Base-by-base conservation (phyloP, 2,113 vertebrate genomes). In the Otolemur garnettii region DNA sequence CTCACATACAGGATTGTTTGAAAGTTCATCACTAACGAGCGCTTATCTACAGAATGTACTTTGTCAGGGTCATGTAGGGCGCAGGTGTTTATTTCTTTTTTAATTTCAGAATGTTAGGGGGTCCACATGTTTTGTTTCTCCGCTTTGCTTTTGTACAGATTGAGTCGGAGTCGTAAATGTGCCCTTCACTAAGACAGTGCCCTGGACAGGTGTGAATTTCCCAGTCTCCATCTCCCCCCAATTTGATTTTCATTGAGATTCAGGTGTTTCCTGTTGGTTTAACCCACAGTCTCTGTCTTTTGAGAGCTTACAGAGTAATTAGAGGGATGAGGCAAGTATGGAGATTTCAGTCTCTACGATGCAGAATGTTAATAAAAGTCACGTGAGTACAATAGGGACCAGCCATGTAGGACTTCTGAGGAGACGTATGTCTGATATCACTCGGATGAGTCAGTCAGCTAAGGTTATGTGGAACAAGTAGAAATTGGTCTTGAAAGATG, bases 1-100 rank as follows among this genome's bases (percentile, higher is more conserved):
- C 33, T 72, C 24, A 38, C 33, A 64, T 53, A n/a, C 5, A 71
- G 21, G 77, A 33, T 50, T 50, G 45, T 57, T 26, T 75, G 50
- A 84, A 53, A 80, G n/a, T 60, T 82, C 87, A 22, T 92, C 69
- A 74, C 38, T 87, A 22, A 71, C 71, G 55, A 91, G 83, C 80
- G 60, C 26, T 77, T 91, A 82, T 28, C 22, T 19, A 22, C 24
- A 55, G 50, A 12, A 95, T 89, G 53, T 93, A 45, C 64, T 79
- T 60, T 22, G 22, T 57, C 78, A 57, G 19, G 8, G 22, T 84
- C 33, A 33, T n/a, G 38, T 26, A 53, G 78, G 15, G 50, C 38
- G 85, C 45, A 83, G 30, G 12, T 87, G 55, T 88, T 90, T 50
- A 8, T 50, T 50, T 50, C 10, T 50, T 50, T 50, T 50, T 2